Evolutionary conservation across 2,113 vertebrate genomes (phyloP).

Genomic region (Antigone vipio): DNA sequence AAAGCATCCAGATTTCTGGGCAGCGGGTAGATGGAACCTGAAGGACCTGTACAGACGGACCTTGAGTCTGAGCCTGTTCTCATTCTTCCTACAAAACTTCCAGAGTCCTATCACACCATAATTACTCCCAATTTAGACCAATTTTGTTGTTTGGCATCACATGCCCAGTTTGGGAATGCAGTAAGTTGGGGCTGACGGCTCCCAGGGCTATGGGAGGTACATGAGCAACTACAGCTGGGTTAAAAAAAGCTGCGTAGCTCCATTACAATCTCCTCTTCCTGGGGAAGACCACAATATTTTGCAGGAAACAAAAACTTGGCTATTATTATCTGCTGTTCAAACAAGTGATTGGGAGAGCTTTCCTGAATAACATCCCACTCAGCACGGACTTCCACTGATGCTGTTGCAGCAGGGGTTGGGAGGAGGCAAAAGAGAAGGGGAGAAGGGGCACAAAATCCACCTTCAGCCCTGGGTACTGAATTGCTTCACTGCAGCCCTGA

Average conservation of each 20-base stretch:
- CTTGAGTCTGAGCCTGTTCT: neutral
- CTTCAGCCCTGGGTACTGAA: neutral
- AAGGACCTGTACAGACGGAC: neutral
- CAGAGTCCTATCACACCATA: neutral
- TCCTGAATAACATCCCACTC: neutral
- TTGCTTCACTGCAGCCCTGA: neutral
- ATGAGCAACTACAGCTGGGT: neutral
- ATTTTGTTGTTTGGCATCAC: neutral
- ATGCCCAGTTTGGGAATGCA: neutral
- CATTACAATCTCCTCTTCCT: neutral
- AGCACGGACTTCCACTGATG: neutral
- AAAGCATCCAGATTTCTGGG: neutral
- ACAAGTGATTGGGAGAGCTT: neutral
- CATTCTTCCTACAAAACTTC: neutral
- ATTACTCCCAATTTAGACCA: neutral
- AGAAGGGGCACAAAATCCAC: neutral
- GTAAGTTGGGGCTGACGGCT: neutral
- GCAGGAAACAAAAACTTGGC: neutral
- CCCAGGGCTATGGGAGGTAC: neutral
- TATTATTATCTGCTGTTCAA: neutral
- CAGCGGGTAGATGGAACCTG: accelerated
- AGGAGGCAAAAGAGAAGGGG: neutral
- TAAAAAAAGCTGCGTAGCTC: neutral
- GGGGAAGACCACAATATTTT: neutral
- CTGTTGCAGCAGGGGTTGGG: neutral